A percentile compares a stretch with the other conserved stretches of the same genome.
Conservation (phyloP, 2,113 vertebrate genomes). For the Alligator sinensis region DNA sequence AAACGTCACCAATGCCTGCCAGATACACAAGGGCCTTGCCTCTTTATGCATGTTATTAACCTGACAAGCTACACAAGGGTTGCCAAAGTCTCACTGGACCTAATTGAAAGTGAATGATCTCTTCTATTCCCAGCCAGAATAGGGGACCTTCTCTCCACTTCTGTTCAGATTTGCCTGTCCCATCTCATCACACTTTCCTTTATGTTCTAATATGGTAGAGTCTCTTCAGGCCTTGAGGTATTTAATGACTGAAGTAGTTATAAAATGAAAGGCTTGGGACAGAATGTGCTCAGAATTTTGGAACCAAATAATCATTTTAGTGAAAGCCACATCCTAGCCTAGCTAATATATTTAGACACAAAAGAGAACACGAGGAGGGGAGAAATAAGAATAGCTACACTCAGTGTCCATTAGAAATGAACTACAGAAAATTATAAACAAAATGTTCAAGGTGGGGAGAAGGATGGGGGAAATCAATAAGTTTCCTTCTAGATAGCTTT, state of each 20-base stretch:
- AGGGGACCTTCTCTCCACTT: neutral
- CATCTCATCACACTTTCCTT: neutral
- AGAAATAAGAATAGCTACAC: constrained; percentile 66
- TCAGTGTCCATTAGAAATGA: constrained; percentile 62
- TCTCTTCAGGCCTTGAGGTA: neutral
- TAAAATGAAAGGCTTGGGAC: neutral
- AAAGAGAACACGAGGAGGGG: constrained; percentile 12
- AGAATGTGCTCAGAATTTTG: neutral
- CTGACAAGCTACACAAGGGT: neutral
- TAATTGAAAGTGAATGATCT: accelerated
- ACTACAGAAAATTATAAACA: constrained; percentile 69
- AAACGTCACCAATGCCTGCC: neutral
- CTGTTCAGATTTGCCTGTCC: neutral
- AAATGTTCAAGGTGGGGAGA: constrained; percentile 73
- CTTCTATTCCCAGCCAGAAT: neutral
- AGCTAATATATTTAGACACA: constrained; percentile 38
- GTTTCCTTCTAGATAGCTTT: constrained; percentile 66
- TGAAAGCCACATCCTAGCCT: constrained; percentile 29
- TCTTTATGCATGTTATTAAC: neutral
- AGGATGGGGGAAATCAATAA: constrained; percentile 77
- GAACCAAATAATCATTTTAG: constrained; percentile 19
- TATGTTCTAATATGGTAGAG: neutral
- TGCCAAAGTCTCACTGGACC: neutral
- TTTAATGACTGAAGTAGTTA: neutral
- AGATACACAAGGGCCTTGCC: accelerated